A percentile compares a stretch with the other conserved stretches of the same genome.
Evolutionary conservation across 2,797 vertebrate species (phyloP).

Genomic region (Eulemur rubriventer): DNA sequence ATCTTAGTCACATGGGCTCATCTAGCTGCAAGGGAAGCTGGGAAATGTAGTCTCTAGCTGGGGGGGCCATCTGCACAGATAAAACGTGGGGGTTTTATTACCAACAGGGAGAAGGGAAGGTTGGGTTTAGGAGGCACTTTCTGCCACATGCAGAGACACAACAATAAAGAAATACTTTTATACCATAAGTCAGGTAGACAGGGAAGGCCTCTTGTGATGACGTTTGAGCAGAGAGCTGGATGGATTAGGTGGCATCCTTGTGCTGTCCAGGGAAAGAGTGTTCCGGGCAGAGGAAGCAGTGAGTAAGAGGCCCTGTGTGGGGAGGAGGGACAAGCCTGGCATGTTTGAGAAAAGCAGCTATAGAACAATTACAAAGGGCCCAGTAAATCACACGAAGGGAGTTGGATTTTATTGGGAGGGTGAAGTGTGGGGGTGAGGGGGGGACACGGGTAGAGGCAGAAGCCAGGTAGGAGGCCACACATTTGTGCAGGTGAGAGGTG

Average conservation of each 20-base stretch:
- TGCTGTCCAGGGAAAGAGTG: neutral
- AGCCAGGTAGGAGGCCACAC: neutral
- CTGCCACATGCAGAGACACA: neutral
- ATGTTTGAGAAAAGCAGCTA: neutral
- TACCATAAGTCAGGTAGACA: accelerated
- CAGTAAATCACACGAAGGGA: accelerated
- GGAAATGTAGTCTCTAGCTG: neutral
- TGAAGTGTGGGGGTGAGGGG: accelerated
- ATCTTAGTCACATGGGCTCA: neutral
- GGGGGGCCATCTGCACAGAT: neutral
- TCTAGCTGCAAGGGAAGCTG: neutral
- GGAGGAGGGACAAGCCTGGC: accelerated
- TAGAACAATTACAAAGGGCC: neutral
- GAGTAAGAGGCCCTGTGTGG: neutral
- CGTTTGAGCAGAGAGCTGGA: neutral
- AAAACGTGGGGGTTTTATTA: neutral
- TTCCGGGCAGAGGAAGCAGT: neutral
- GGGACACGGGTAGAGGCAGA: accelerated
- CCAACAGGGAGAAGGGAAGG: neutral
- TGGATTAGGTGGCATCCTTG: neutral
- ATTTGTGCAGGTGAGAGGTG: neutral
- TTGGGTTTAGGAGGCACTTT: neutral
- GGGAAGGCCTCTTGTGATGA: neutral
- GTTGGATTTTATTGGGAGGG: neutral
- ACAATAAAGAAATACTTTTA: neutral